Base-by-base conservation (phyloP, 1,140 invertebrate genomes). In the Mylabris phalerata region DNA sequence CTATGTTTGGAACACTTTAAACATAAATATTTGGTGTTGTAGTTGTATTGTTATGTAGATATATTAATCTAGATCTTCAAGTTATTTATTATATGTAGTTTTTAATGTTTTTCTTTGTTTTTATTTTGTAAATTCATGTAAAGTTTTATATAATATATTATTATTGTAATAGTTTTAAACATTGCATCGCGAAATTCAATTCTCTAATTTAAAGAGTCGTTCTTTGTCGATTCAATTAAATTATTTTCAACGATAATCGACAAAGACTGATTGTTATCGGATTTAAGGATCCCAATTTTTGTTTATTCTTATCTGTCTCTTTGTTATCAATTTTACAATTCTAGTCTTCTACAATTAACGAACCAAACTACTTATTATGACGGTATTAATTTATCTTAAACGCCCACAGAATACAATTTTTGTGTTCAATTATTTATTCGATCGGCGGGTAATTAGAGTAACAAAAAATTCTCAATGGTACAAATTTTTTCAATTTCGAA, bases 11-110 rank as follows among this genome's bases (percentile, higher is more conserved):
- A 55, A 39, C 39, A 42, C 44, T 43, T 48, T 55, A 47, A 39
- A 55, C 47, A n/a, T 9, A 42, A 42, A 42, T 42, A 42, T 59
- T 70, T 62, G 69, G 70, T 73, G 71, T 73, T 71, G 69, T 72
- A 72, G 66, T 64, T 73, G 69, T 73, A 73, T 72, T 72, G 72
- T 73, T 73, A 72, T 72, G 71, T 73, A 73, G 64, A 72, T 72
- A 71, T 70, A 63, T 59, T 64, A 55, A 32, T 59, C 54, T 62
- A 65, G 61, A 66, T 60, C 56, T 63, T 67, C 59, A 63, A 66
- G 61, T 72, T 71, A 72, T 71, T 73, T 73, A 72, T 73, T 72
- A 63, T 54, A 56, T 45, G 32, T 66, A 66, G 57, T 62, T 66
- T 61, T 61, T 45, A 57, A 43, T 44, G 41, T 58, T 50, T 59